Conservation (phyloP, 2,113 vertebrate genomes). For the Cepphus grylle region DNA sequence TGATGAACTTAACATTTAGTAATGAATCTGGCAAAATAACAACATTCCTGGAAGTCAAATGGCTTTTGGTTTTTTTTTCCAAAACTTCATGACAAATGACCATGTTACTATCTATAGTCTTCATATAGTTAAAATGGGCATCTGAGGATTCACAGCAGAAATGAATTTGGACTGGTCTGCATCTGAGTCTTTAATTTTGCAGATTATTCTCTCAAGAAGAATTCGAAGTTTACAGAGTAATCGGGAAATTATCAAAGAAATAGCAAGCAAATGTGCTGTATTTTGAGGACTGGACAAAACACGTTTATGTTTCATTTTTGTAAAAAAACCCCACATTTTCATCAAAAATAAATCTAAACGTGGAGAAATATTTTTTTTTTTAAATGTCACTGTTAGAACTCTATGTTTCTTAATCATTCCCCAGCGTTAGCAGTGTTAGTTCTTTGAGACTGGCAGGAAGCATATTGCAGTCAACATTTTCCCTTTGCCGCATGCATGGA, state of each 20-base stretch:
- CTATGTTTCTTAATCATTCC: background rate
- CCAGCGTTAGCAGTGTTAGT: background rate
- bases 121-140: background rate
- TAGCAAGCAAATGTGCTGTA: background rate
- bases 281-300: background rate
- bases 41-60: background rate
- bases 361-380: background rate
- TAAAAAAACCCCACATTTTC: accelerated
- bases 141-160: background rate
- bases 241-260: background rate
- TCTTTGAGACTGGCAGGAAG: background rate
- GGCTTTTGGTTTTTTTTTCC: background rate
- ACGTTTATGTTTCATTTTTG: background rate
- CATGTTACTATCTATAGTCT: background rate
- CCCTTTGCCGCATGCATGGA: background rate
- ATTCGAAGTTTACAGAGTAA: background rate
- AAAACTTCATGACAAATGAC: background rate
- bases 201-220: background rate
- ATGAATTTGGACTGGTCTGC: background rate
- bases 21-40: background rate
- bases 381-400: background rate
- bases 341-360: background rate
- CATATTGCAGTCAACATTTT: background rate
- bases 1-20: background rate
- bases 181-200: background rate